Evolutionary conservation across 2,797 vertebrate genomes (phyloP).

Genomic region (Florisuga fusca): DNA sequence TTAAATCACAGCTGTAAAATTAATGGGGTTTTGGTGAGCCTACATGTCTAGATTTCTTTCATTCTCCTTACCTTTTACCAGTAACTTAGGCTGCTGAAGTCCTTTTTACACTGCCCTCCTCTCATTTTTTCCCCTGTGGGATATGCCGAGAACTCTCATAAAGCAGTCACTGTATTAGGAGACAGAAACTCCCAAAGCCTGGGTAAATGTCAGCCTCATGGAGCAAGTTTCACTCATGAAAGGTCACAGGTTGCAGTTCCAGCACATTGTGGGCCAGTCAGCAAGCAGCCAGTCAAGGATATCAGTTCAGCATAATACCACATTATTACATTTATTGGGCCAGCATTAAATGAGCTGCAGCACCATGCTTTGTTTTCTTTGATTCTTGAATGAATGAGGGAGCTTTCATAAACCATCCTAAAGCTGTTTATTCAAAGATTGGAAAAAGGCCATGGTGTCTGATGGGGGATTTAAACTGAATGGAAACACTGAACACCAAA

Average conservation of each 20-base stretch:
- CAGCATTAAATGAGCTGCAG: constrained; percentile 4
- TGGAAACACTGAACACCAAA: background rate
- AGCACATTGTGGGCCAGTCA: background rate
- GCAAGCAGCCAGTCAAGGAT: background rate
- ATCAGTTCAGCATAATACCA: constrained; percentile 42
- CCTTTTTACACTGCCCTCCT: background rate
- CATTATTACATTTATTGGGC: constrained; percentile 50
- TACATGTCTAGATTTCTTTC: background rate
- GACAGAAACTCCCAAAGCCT: constrained; percentile 50
- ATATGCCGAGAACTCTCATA: constrained; percentile 1
- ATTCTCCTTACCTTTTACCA: background rate
- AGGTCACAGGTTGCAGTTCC: constrained; percentile 37
- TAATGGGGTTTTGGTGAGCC: constrained; percentile 32
- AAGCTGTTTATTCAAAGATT: constrained; percentile 10
- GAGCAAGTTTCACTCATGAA: constrained; percentile 36
- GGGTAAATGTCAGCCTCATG: constrained; percentile 32
- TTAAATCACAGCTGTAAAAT: constrained; percentile 41
- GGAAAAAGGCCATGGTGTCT: background rate
- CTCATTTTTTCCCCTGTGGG: background rate
- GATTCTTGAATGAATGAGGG: background rate
- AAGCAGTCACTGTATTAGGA: constrained; percentile 26
- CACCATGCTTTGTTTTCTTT: constrained; percentile 12
- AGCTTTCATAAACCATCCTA: background rate
- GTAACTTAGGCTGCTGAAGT: background rate
- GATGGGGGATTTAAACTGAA: background rate